Conservation (phyloP, 2,888 invertebrate species). For the Apodemia zela region DNA sequence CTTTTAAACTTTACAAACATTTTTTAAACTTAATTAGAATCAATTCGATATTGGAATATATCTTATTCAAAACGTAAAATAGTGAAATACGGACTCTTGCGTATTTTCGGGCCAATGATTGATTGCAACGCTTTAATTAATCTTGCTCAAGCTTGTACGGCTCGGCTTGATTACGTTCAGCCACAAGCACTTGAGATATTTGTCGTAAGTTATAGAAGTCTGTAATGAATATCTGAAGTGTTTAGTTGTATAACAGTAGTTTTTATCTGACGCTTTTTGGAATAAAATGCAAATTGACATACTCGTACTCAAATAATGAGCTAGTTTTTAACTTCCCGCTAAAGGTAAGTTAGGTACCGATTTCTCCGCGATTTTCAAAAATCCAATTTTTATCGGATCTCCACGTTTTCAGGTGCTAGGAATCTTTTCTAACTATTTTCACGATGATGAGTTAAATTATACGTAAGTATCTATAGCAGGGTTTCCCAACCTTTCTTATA, state of each 20-base stretch:
- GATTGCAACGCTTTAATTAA: conserved; percentile 69
- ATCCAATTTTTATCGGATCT: too few species aligned
- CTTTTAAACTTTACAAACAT: neutral
- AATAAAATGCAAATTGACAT: too few species aligned
- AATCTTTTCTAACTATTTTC: too few species aligned
- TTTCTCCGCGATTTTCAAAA: too few species aligned
- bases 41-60: neutral
- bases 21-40: neutral
- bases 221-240: neutral
- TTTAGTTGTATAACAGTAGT: neutral
- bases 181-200: conserved; percentile 30
- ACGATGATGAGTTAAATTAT: too few species aligned
- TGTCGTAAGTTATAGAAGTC: conserved; percentile 19
- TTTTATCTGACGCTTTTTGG: too few species aligned
- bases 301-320: too few species aligned
- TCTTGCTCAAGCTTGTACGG: conserved; percentile 59
- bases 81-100: conserved; percentile 38
- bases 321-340: too few species aligned
- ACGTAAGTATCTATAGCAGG: too few species aligned
- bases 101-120: conserved; percentile 62
- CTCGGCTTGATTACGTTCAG: conserved; percentile 53
- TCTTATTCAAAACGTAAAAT: conserved; percentile 7
- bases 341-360: too few species aligned
- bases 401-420: too few species aligned
- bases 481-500: too few species aligned